Evolutionary conservation across 1,140 invertebrate genomes (phyloP), one percentile per base, ranked within the genome.

Genomic region (Asbolus verrucosus): DNA sequence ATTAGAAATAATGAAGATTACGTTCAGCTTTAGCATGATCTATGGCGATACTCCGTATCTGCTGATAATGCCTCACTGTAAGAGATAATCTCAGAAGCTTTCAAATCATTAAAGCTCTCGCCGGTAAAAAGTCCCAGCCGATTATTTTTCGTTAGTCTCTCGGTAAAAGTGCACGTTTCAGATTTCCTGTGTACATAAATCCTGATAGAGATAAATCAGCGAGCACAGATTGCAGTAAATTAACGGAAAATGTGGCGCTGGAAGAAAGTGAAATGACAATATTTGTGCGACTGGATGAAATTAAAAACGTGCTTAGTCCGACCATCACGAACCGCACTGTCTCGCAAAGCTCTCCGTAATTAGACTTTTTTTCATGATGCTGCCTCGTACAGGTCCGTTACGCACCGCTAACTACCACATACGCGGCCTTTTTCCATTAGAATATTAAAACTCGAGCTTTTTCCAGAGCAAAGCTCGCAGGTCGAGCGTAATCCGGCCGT

Each of bases 1-100:
- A 77, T 77, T 76, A 76, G 76, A 73, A 77, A 71, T 77, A 77
- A 77, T 76, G 75, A 72, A 74, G 74, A 76, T 75, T 72, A 71
- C 73, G 31, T 39, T 59, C 21, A 31, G 71, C 65, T 62, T 72
- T 73, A 75, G 70, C 67, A 75, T 75, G 73, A 75, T 75, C 54
- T 70, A 75, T 59, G 43, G 43, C 67, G 36, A 21, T 21, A 39
- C 41, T 62, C 63, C 41, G 66, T 74, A 72, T 74, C 54, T 61
- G 73, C 66, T 71, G 66, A 71, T 74, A 73, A 65, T 69, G 60
- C 38, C 67, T 19, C 36, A 31, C n/a, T n/a, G n/a, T 60, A 60
- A n/a, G n/a, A 36, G 60, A 62, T 62, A 63, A 63, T 63, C 61
- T 24, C 3, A 33, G 19, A 4, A 54, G 46, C 46, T 54, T 54